Evolutionary conservation across 2,113 vertebrate genomes (phyloP).

Genomic region (Pundamilia nyererei): DNA sequence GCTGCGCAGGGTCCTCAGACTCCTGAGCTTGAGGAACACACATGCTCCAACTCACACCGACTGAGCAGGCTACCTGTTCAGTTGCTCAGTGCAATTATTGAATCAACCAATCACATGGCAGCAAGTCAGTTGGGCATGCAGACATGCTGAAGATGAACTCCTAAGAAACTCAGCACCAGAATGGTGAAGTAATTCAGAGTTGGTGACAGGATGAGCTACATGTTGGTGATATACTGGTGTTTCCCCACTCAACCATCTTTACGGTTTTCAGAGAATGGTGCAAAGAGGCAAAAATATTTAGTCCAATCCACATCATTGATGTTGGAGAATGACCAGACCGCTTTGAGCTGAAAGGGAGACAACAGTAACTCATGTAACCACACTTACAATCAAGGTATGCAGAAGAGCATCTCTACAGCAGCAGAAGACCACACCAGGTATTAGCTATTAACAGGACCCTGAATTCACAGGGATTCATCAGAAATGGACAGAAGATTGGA

Average conservation of each 20-base stretch:
- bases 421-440: background rate
- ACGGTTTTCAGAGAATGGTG: background rate
- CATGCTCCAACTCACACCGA: background rate
- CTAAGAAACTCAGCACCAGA: background rate
- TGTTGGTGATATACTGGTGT: background rate
- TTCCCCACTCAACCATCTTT: background rate
- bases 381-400: background rate
- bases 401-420: background rate
- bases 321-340: background rate
- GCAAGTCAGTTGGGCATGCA: background rate
- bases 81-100: background rate
- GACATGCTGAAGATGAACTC: background rate
- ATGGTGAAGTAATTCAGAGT: background rate
- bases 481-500: background rate
- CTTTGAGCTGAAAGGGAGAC: background rate
- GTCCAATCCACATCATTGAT: background rate
- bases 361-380: background rate
- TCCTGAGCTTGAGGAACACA: background rate
- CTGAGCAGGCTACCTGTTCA: background rate
- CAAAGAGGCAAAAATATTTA: background rate
- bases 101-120: background rate
- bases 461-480: background rate
- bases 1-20: background rate
- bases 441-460: background rate
- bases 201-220: background rate